Evolutionary conservation across 1,140 invertebrate species (phyloP), one percentile per base, ranked within the genome.

Genomic region (Drosophila pruinosa): DNA sequence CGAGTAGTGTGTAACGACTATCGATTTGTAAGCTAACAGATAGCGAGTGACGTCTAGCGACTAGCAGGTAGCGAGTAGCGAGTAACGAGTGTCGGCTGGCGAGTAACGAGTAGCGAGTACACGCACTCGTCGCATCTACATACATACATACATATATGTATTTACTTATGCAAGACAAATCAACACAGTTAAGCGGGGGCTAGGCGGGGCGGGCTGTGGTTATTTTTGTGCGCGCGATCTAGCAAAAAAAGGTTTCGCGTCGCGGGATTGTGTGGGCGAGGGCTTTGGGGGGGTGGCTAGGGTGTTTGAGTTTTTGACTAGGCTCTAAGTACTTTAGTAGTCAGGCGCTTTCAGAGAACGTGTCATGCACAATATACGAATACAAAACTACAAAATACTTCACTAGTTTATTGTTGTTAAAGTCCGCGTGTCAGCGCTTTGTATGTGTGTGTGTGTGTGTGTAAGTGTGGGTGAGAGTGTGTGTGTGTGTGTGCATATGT

Each of bases 331-430:
- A 24, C 26, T 36, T 71, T 65, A 17, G 17, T 45, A 22, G 67
- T 47, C 62, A 72, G 62, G 62, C 69, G 69, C 47, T 31, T 57
- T 50, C 43, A 65, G 53, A 34, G 22, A 72, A 72, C 69, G 28
- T 58, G 26, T 59, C 69, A 72, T 72, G 69, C 69, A 72, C 47
- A 67, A 67, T 54, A 38, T 68, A 72, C 69, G 52, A 59, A 70
- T 63, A 74, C 67, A 74, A 74, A 59, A 62, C 65, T 74, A 71
- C 53, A 19, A 71, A n/a, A 65, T 71, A 71, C 61, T 71, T 24
- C 57, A 63, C 71, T 68, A 73, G 24, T 5, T 34, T 53, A n/a
- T 24, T 24, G 24, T 24, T 15, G 10, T 39, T n/a, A n/a, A 15
- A 61, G 67, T 70, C 67, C 67, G 67, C 50, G 58, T 69, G 59